Percentiles rank a stretch among this genome's conserved stretches.
These are phyloP conservation scores for Bradysia coprophila DNA, from an alignment of 1,140 invertebrate genomes.

Conservation along the genomic window DNA sequence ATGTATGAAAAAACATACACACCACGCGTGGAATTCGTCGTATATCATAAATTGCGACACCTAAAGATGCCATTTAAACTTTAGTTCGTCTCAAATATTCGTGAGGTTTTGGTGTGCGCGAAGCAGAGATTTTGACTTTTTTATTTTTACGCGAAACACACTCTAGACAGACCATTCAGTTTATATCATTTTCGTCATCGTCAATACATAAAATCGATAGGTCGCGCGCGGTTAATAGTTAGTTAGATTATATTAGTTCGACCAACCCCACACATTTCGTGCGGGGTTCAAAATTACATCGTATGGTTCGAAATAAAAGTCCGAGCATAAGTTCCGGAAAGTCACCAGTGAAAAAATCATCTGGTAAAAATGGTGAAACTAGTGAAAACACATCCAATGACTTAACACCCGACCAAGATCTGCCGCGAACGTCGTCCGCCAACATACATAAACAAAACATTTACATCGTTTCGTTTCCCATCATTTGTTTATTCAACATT, in stretches of 20 bases:
- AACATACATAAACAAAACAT: conserved; percentile 73
- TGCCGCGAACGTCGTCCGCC: conserved; percentile 37
- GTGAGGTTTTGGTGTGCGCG: too few species aligned
- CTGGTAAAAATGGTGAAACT: not conserved
- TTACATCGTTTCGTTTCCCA: conserved; percentile 66
- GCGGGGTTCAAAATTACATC: not conserved
- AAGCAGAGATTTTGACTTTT: too few species aligned
- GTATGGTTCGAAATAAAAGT: conserved; percentile 21
- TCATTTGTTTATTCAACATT: conserved; percentile 67
- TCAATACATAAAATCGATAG: too few species aligned
- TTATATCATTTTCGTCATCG: too few species aligned
- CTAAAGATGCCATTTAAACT: too few species aligned
- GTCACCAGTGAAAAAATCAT: conserved; percentile 1
- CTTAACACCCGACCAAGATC: not conserved
- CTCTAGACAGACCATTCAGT: too few species aligned
- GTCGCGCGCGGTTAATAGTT: too few species aligned
- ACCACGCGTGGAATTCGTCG: too few species aligned
- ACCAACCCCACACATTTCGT: not conserved
- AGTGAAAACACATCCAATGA: not conserved
- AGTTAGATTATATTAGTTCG: not conserved
- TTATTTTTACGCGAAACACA: too few species aligned
- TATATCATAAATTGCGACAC: too few species aligned
- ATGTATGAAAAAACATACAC: too few species aligned
- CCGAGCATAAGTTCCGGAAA: not conserved
- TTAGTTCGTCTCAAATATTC: too few species aligned